These are phyloP conservation scores for Calliphora vomitoria DNA, from an alignment of 2,888 invertebrate genomes.

Conservation along the genomic window DNA sequence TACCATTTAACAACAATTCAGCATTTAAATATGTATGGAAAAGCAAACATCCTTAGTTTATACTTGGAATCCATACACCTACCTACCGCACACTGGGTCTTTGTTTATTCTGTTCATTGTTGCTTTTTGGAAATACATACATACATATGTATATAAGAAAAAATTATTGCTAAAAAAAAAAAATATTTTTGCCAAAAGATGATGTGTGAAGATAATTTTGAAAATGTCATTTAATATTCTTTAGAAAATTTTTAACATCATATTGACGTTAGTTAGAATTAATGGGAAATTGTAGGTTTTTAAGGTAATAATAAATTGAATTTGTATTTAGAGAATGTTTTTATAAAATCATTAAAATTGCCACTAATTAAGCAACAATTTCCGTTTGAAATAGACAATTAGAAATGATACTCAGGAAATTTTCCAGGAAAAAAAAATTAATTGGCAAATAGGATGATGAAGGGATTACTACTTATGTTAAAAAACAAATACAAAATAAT, in stretches of 20 bases:
- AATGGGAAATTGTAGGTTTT: not conserved
- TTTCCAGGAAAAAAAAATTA: no score
- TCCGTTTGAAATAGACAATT: not conserved
- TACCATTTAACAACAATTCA: conserved; percentile 21
- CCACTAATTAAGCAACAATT: not conserved
- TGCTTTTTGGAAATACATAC: conserved; percentile 18
- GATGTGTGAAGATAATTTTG: conserved; percentile 27
- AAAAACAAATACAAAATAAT: no score
- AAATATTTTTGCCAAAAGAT: conserved; percentile 12
- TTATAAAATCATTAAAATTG: not conserved
- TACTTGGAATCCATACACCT: conserved; percentile 57
- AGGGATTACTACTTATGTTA: no score
- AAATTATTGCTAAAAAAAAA: not conserved
- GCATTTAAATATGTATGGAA: conserved; percentile 24
- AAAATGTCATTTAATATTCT: conserved; percentile 48
- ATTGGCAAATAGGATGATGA: no score
- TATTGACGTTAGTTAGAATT: conserved; percentile 4
- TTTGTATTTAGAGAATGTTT: not conserved
- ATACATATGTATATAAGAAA: not conserved
- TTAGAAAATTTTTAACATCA: conserved; percentile 24
- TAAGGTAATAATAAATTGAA: not conserved
- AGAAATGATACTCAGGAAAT: no score
- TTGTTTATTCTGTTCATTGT: conserved; percentile 13
- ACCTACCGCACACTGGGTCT: conserved; percentile 51
- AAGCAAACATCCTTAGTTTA: conserved; percentile 43